These are phyloP conservation scores for Oscheius onirici DNA, from an alignment of 2,888 invertebrate genomes.

Conservation along the genomic window DNA sequence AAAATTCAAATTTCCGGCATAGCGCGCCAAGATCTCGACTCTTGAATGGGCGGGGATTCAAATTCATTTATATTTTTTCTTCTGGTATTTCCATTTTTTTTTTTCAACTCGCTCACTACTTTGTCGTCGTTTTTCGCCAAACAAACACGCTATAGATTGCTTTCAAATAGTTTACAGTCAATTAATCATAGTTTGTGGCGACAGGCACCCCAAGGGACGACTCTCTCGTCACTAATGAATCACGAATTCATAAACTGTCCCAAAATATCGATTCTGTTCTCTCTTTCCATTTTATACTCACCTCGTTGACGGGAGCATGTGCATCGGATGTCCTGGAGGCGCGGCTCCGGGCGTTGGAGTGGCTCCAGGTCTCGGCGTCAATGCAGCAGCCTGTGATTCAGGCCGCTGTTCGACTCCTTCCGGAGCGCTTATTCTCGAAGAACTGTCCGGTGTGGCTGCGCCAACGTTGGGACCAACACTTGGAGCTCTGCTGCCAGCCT, in stretches of 20 bases:
- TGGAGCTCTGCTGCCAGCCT: slow-evolving; percentile 52
- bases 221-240: background rate
- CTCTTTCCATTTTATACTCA: background rate
- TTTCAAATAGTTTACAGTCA: too few species aligned
- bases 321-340: slow-evolving; percentile 21
- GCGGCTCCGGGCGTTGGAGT: slow-evolving; percentile 12
- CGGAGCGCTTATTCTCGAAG: slow-evolving; percentile 45
- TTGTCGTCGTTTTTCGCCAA: too few species aligned
- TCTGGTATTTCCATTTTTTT: too few species aligned
- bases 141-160: too few species aligned
- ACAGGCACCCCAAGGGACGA: too few species aligned
- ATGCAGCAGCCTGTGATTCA: slow-evolving; percentile 31
- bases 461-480: slow-evolving; percentile 44
- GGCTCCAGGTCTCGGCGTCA: slow-evolving; percentile 30
- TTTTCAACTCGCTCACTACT: too few species aligned
- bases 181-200: too few species aligned
- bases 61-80: too few species aligned
- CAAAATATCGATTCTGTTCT: too few species aligned
- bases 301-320: slow-evolving; percentile 33
- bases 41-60: too few species aligned
- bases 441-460: slow-evolving; percentile 54
- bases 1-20: too few species aligned
- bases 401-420: slow-evolving; percentile 37
- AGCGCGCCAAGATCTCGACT: too few species aligned
- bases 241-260: background rate